These are phyloP conservation scores for Gymnothorax reevesii DNA, from an alignment of 2,797 vertebrate species.

Conservation along the genomic window DNA sequence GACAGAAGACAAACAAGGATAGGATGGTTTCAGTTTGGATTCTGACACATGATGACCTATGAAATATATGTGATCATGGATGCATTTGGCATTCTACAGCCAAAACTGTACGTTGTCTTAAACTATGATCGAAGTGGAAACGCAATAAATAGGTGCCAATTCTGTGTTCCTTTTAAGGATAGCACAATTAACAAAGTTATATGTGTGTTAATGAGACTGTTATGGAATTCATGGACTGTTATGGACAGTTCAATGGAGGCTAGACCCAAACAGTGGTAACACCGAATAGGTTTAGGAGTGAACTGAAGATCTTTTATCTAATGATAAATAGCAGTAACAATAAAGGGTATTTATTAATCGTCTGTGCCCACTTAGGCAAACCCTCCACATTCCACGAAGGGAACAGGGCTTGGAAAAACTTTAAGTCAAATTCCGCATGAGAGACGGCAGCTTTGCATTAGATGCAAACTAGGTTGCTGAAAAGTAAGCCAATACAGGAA, in stretches of 20 bases:
- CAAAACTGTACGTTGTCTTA: background rate
- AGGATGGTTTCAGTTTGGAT: background rate
- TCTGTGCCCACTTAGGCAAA: background rate
- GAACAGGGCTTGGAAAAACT: background rate
- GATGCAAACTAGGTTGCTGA: constrained; percentile 14
- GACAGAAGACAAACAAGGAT: background rate
- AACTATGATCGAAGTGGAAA: background rate
- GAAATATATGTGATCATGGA: background rate
- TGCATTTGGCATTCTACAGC: background rate
- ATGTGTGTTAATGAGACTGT: background rate
- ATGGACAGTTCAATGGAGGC: background rate
- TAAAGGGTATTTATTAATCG: background rate
- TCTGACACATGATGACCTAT: background rate
- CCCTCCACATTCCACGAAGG: background rate
- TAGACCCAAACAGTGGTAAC: background rate
- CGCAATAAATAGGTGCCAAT: background rate
- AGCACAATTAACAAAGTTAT: background rate
- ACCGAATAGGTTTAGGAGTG: background rate
- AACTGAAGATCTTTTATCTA: background rate
- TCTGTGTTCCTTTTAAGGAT: too few species aligned
- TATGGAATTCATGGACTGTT: too few species aligned
- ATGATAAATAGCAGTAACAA: background rate
- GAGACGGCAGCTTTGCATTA: background rate
- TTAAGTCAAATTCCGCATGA: background rate
- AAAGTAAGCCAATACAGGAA: constrained; percentile 8